Percentiles rank a stretch among this genome's conserved stretches.
phyloP scores from a whole-genome alignment of 2,113 vertebrate species.

The Hypomesus transpacificus region DNA sequence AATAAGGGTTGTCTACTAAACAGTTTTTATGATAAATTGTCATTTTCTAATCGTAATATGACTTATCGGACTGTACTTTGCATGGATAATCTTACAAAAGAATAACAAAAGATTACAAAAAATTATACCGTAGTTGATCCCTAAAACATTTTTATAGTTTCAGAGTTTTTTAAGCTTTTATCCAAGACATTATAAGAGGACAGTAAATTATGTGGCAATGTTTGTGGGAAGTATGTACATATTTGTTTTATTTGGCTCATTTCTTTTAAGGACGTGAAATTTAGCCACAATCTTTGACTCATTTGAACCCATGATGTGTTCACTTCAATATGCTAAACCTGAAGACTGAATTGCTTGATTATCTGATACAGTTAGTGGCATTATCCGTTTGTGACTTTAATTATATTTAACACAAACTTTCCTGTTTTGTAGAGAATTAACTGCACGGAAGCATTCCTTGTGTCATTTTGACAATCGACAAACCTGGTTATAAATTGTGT shows the following conservation, averaged over 20 bases:
- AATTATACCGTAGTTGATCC: no score
- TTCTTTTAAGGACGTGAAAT: no score
- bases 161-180: no score
- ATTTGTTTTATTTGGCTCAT: no score
- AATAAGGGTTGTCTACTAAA: not conserved
- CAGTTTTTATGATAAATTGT: not conserved
- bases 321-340: not conserved
- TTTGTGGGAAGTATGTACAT: no score
- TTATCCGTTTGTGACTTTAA: not conserved
- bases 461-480: slow-evolving; percentile 55
- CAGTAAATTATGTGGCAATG: no score
- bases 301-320: no score
- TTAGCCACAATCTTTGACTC: no score
- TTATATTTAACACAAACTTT: slow-evolving; percentile 29
- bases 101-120: no score
- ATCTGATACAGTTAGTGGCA: not conserved
- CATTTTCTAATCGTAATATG: not conserved
- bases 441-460: slow-evolving; percentile 71
- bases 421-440: slow-evolving; percentile 51
- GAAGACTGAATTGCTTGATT: not conserved
- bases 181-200: no score
- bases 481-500: slow-evolving; percentile 34
- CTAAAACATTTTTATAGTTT: no score
- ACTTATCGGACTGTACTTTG: not conserved
- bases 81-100: no score